Evolutionary conservation across 2,113 vertebrate genomes (phyloP).

Genomic region (Dicerorhinus sumatrensis): DNA sequence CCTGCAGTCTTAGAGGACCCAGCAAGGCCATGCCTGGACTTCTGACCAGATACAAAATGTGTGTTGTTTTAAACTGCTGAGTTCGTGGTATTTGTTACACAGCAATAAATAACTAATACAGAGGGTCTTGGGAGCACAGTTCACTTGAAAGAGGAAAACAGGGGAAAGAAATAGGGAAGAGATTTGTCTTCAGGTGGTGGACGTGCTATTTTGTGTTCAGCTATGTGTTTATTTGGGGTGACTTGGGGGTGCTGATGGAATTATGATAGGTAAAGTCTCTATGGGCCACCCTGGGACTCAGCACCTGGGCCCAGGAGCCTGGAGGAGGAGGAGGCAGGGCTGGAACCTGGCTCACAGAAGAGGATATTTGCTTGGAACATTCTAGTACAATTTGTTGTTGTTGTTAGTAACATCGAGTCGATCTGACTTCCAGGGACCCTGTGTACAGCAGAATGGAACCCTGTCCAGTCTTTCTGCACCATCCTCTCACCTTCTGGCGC

Average conservation of each 20-base stretch:
- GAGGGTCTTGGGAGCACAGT: background rate
- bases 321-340: background rate
- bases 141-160: rapidly evolving
- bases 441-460: too few species aligned
- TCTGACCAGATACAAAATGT: too few species aligned
- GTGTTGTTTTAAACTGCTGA: background rate
- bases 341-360: background rate
- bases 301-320: background rate
- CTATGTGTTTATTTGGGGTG: background rate
- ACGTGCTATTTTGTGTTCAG: background rate
- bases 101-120: background rate
- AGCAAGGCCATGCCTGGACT: rapidly evolving
- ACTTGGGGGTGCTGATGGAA: background rate
- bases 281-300: background rate
- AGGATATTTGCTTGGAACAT: background rate
- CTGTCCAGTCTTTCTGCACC: too few species aligned
- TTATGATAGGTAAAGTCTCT: background rate
- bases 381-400: too few species aligned
- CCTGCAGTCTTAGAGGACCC: background rate
- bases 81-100: background rate
- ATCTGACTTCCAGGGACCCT: too few species aligned
- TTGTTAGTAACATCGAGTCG: too few species aligned
- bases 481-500: too few species aligned
- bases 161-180: background rate
- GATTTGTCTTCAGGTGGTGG: background rate